These are phyloP conservation scores for Varanus komodoensis DNA, from an alignment of 2,113 vertebrate genomes.

Conservation along the genomic window DNA sequence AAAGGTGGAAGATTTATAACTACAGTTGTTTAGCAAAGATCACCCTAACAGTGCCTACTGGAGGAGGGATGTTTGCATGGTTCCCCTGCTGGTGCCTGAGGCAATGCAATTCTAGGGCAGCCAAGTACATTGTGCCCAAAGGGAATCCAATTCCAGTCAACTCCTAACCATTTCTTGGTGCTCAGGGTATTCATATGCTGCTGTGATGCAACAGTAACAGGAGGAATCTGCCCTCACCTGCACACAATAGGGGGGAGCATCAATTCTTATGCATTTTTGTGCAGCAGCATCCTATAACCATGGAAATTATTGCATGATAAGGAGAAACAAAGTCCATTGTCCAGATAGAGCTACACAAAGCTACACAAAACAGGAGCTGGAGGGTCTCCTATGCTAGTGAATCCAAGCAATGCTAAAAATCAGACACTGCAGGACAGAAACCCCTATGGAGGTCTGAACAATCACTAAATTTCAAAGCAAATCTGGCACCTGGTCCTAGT, in stretches of 20 bases:
- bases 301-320: neutral
- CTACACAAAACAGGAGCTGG: neutral
- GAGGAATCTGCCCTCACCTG: neutral
- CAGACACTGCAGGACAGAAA: neutral
- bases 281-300: neutral
- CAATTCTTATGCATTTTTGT: neutral
- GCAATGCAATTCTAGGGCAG: neutral
- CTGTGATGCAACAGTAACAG: neutral
- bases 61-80: neutral
- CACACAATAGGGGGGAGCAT: neutral
- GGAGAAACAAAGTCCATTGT: neutral
- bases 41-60: neutral
- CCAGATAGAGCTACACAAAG: neutral
- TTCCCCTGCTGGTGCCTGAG: neutral
- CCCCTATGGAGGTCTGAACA: neutral
- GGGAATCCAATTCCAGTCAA: neutral
- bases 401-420: neutral
- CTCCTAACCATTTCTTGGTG: neutral
- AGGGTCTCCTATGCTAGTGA: neutral
- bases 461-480: neutral
- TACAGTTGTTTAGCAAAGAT: constrained; percentile 17
- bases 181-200: neutral
- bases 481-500: neutral
- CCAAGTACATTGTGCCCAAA: neutral
- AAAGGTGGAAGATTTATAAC: constrained; percentile 35